Evolutionary conservation across 1,140 invertebrate species (phyloP).

Genomic region (Drosophila sp.): DNA sequence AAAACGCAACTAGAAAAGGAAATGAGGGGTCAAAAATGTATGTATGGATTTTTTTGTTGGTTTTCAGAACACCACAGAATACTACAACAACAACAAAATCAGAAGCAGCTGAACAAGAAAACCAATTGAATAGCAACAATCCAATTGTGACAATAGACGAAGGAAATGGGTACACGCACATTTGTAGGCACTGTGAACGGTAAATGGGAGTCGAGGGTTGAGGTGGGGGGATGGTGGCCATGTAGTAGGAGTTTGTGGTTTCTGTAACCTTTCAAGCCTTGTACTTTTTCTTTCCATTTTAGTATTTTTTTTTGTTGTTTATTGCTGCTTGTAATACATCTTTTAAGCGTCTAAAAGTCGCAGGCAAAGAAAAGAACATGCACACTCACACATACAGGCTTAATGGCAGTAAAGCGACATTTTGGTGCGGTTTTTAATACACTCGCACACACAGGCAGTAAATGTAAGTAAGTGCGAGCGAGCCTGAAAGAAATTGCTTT

Average conservation of each 20-base stretch:
- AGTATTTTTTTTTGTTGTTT: too few relatives aligned
- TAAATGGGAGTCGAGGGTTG: background rate
- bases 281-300: too few relatives aligned
- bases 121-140: constrained; percentile 69
- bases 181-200: constrained; percentile 10
- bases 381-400: constrained; percentile 33
- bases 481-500: too few relatives aligned
- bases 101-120: constrained; percentile 41
- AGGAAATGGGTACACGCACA: constrained; percentile 44
- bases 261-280: constrained; percentile 34
- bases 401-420: constrained; percentile 27
- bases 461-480: constrained; percentile 25
- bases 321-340: constrained; percentile 10
- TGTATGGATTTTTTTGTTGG: too few relatives aligned
- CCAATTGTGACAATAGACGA: constrained; percentile 46
- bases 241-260: background rate
- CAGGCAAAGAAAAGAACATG: constrained; percentile 45
- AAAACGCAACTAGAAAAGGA: too few relatives aligned
- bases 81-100: constrained; percentile 28
- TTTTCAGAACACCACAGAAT: too few relatives aligned
- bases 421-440: constrained; percentile 25
- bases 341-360: constrained; percentile 58
- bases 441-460: background rate
- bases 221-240: background rate
- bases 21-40: too few relatives aligned